These are phyloP conservation scores for Pogonophryne albipinna DNA, from an alignment of 2,797 vertebrate species.

Conservation along the genomic window DNA sequence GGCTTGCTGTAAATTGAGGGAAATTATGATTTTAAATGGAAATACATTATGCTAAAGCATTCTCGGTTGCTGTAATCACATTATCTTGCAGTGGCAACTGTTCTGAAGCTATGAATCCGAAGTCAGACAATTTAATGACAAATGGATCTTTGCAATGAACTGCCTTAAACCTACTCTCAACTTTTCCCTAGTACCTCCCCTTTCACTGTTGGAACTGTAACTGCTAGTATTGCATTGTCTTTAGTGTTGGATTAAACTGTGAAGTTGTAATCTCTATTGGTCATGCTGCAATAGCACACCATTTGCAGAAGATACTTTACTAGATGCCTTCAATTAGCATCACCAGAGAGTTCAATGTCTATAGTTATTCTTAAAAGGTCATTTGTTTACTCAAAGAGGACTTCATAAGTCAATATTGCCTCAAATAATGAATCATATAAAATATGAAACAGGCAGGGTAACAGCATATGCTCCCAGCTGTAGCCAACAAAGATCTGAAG, in stretches of 20 bases:
- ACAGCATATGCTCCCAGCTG: neutral
- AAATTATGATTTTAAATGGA: neutral
- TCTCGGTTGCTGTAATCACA: neutral
- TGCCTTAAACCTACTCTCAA: neutral
- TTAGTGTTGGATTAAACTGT: neutral
- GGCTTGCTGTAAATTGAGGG: neutral
- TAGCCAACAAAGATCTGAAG: neutral
- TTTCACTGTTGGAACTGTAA: slow-evolving; percentile 35
- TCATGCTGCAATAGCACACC: neutral
- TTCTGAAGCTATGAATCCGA: neutral
- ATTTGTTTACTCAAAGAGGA: neutral
- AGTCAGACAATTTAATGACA: neutral
- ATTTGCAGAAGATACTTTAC: neutral
- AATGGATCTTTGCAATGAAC: neutral
- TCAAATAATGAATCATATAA: neutral
- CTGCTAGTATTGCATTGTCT: slow-evolving; percentile 16
- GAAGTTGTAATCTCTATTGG: neutral
- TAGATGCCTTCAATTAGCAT: neutral
- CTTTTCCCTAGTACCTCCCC: neutral
- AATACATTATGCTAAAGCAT: neutral
- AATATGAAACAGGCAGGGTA: neutral
- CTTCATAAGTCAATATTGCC: neutral
- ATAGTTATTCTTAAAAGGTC: neutral
- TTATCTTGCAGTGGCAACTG: neutral
- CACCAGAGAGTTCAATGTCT: neutral